phyloP scores from a whole-genome alignment of 30 jellyfish, hydroid and myxozoan genomes.

The Morbakka virulenta region DNA sequence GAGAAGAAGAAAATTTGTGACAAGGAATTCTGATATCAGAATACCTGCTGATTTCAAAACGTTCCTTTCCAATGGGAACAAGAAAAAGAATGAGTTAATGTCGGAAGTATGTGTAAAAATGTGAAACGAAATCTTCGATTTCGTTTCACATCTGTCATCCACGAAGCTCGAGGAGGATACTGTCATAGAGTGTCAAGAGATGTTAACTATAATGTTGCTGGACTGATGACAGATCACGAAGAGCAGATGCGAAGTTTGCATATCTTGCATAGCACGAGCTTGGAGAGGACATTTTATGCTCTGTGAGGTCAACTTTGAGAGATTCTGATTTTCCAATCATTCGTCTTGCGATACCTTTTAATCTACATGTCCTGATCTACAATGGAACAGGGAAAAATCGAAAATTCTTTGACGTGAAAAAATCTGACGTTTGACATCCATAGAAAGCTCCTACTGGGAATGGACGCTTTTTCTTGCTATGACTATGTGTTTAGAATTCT shows the following conservation, averaged over 20 bases:
- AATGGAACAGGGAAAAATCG: conserved; percentile 43
- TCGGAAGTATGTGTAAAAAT: background rate
- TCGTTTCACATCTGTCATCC: no score
- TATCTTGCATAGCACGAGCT: conserved; percentile 21
- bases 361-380: conserved; percentile 11
- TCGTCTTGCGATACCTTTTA: conserved; percentile 7
- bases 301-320: conserved; percentile 6
- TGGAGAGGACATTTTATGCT: conserved; percentile 20
- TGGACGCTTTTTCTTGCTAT: conserved; percentile 44
- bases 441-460: conserved; percentile 30
- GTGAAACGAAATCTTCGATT: no score
- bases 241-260: conserved; percentile 13
- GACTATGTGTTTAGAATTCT: conserved; percentile 57
- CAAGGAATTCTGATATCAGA: no score
- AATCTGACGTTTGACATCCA: conserved; percentile 19
- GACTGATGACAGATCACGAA: conserved; percentile 16
- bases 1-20: no score
- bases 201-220: conserved; percentile 7
- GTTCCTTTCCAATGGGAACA: no score
- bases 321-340: conserved; percentile 6
- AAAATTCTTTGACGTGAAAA: conserved; percentile 6
- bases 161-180: conserved; percentile 17
- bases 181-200: conserved; percentile 16
- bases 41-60: no score
- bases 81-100: no score